Percentiles rank a stretch among this genome's conserved stretches.
phyloP scores from a whole-genome alignment of 1,140 invertebrate genomes.

The Steinernema feltiae region DNA sequence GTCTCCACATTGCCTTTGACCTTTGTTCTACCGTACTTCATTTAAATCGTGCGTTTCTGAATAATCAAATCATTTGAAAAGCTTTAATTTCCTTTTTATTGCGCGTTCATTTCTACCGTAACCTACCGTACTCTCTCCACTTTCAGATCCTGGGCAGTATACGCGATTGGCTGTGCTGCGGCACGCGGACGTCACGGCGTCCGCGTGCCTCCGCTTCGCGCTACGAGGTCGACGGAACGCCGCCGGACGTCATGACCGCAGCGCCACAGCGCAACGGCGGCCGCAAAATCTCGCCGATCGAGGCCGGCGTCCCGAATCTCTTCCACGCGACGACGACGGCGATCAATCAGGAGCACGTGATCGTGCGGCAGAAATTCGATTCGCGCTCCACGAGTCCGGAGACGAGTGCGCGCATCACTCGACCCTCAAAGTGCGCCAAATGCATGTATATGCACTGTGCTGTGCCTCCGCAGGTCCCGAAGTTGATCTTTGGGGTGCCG shows the following conservation, averaged over 20 bases:
- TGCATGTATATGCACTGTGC: not conserved
- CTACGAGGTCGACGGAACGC: not conserved
- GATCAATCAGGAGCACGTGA: not conserved
- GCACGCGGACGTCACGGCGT: not conserved
- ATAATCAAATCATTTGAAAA: no score
- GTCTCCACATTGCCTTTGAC: no score
- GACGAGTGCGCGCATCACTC: not conserved
- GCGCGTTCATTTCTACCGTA: no score
- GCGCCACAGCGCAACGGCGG: not conserved
- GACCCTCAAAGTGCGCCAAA: not conserved
- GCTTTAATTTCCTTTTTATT: no score
- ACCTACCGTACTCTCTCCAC: no score
- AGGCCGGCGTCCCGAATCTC: not conserved
- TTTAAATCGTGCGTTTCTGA: no score
- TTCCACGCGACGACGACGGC: not conserved
- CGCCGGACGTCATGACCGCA: not conserved
- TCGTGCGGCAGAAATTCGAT: not conserved
- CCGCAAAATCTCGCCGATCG: not conserved
- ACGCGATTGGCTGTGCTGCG: constrained; percentile 5
- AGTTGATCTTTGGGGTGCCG: not conserved
- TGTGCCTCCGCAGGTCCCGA: not conserved
- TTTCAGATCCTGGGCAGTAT: constrained; percentile 8
- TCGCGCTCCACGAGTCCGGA: not conserved
- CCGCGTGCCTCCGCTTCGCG: not conserved
- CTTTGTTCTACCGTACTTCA: no score